Conservation (phyloP, 2,797 vertebrate genomes). For the Argyrosomus regius region DNA sequence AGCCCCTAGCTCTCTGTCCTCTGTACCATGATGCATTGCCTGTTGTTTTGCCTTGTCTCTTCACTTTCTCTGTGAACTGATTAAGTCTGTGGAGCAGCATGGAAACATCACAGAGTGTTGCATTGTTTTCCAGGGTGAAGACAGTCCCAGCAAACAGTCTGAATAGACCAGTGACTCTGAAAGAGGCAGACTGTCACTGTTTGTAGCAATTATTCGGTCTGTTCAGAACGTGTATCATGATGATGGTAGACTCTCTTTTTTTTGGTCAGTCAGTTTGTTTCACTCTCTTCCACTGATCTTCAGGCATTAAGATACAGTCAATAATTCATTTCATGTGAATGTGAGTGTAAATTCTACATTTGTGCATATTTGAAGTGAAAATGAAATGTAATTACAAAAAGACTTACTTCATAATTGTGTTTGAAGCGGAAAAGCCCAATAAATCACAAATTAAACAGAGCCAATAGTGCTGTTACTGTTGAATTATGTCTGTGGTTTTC, state of each 20-base stretch:
- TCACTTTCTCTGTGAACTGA: conserved; percentile 57
- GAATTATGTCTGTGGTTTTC: conserved; percentile 40
- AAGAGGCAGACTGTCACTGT: conserved; percentile 38
- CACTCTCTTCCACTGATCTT: conserved; percentile 6
- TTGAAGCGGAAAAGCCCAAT: background rate
- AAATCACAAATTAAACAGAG: conserved; percentile 56
- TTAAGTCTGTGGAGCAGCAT: conserved; percentile 62
- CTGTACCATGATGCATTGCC: conserved; percentile 64
- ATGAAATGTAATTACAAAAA: conserved; percentile 19
- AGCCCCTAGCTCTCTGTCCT: conserved; percentile 54
- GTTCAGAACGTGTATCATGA: background rate
- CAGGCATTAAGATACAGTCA: conserved; percentile 20
- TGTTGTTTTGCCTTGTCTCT: conserved; percentile 64
- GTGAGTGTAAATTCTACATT: background rate
- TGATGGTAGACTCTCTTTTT: background rate
- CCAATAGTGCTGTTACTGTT: conserved; percentile 7
- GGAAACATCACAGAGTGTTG: conserved; percentile 61
- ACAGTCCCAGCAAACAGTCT: conserved; percentile 49
- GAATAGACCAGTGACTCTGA: conserved; percentile 56
- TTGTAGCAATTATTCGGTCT: conserved; percentile 44
- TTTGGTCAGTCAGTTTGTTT: conserved; percentile 14
- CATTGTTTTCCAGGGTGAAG: conserved; percentile 59
- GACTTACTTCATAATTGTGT: conserved; percentile 21
- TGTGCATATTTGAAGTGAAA: conserved; percentile 35
- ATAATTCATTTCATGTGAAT: conserved; percentile 3